Base-by-base conservation (phyloP, 2,888 invertebrate genomes). In the Ennomos erosarius region DNA sequence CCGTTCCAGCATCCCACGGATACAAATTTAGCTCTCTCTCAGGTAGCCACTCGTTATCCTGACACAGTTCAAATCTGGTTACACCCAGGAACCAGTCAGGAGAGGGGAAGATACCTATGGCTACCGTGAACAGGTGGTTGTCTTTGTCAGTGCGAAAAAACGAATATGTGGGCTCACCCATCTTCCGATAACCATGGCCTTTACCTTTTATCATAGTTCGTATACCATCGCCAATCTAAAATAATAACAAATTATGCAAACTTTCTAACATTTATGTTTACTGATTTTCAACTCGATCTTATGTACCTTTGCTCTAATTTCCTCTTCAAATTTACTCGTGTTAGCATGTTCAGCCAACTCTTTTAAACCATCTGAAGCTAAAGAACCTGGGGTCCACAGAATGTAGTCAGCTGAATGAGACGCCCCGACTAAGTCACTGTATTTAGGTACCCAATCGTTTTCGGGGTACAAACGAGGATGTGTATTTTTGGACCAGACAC, bases 51-150 rank as follows among this genome's bases (percentile, higher is more conserved):
- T 96, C 95, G 76, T 99, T 98, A 80, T 92, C 85, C 52, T 96
- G 93, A 73, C 99, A 99, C 5, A 99, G 91, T 81, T 99, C 97
- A 52, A 98, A 91, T 1, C 97, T 96, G 43, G 95, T 97, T 0
- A 99, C 95, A 1, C 99, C 99, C 4, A 99, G 96, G 55, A 99
- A 97, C 99, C 99, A 99, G 86, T 99, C 99, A 0, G 99, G 99
- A 2, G 99, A 90, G 0, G 91, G 91, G 50, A 78, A 73, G 1
- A 91, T 33, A 0, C 79, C 88, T 1, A 90, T 74, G 0, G 79
- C 87, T 1, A 82, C 84, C 0, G 88, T 83, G 40, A 91, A 68
- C 0, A 91, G 66, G 42, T 91, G 91, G 58, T 90, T 79, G 0
- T 68, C 72, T 64, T 83, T 87, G 43, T 91, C 86, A 0, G 79